A percentile compares a stretch with the other conserved stretches of the same genome.
phyloP scores from a whole-genome alignment of 2,888 invertebrate species.

The Bedellia somnulentella region DNA sequence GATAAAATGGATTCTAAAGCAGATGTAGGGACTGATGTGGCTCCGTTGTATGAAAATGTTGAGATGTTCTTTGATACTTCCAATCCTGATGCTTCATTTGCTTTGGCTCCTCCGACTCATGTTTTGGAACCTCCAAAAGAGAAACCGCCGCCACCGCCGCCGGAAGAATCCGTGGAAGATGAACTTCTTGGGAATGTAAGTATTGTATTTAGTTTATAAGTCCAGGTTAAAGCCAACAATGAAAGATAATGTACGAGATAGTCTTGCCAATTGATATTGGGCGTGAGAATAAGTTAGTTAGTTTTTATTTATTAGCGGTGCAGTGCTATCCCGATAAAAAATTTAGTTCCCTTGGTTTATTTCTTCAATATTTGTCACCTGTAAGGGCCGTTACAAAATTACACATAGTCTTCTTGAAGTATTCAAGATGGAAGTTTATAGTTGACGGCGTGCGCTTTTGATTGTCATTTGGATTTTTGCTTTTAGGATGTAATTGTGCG shows the following conservation, averaged over 20 bases:
- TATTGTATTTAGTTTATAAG: constrained; percentile 10
- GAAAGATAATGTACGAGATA: too few species aligned
- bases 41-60: constrained; percentile 65
- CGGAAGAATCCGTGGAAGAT: constrained; percentile 43
- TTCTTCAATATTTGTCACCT: too few species aligned
- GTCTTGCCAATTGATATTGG: not conserved
- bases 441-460: too few species aligned
- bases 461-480: too few species aligned
- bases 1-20: constrained; percentile 19
- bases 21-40: constrained; percentile 20
- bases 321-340: too few species aligned
- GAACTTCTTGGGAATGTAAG: constrained; percentile 50
- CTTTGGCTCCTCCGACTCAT: constrained; percentile 60
- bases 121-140: constrained; percentile 78
- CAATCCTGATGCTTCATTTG: constrained; percentile 37
- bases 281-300: too few species aligned
- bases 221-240: not conserved
- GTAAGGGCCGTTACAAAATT: too few species aligned
- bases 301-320: too few species aligned
- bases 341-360: too few species aligned
- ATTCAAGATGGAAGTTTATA: too few species aligned
- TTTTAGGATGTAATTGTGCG: too few species aligned
- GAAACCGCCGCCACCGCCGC: constrained; percentile 82
- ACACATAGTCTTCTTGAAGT: too few species aligned
- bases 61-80: constrained; percentile 55